These are phyloP conservation scores for Clarias fuscus DNA, from an alignment of 2,797 vertebrate genomes.

Conservation along the genomic window DNA sequence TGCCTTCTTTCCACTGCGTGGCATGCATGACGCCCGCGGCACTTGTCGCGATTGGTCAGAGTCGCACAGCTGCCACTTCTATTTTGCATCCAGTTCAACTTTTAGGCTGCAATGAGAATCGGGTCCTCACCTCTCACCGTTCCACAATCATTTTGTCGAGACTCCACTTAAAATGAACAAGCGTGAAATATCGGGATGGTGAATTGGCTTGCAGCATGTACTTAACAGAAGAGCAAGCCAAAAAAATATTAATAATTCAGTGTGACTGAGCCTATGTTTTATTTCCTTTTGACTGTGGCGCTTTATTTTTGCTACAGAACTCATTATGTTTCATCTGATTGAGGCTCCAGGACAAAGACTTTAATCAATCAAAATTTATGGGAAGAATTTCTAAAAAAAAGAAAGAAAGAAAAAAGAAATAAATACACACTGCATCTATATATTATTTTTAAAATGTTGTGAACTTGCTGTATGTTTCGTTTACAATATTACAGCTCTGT, in stretches of 20 bases:
- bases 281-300: not conserved
- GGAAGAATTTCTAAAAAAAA: not conserved
- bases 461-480: not conserved
- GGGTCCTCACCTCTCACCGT: not conserved
- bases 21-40: not conserved
- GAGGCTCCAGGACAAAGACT: not conserved
- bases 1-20: not conserved
- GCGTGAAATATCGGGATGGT: not conserved
- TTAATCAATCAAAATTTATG: too few species aligned
- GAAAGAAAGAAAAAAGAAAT: too few species aligned
- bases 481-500: not conserved
- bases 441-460: not conserved
- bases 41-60: slow-evolving; percentile 6
- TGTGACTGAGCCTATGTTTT: not conserved
- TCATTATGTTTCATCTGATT: not conserved
- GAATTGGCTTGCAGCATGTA: not conserved
- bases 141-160: not conserved
- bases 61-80: not conserved
- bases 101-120: not conserved
- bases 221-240: not conserved
- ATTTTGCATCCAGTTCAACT: slow-evolving; percentile 5
- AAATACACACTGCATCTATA: too few species aligned
- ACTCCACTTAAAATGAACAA: not conserved
- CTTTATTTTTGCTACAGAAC: not conserved
- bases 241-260: not conserved